Evolutionary conservation across 2,888 invertebrate genomes (phyloP).

Genomic region (Xestia rhomboidea): DNA sequence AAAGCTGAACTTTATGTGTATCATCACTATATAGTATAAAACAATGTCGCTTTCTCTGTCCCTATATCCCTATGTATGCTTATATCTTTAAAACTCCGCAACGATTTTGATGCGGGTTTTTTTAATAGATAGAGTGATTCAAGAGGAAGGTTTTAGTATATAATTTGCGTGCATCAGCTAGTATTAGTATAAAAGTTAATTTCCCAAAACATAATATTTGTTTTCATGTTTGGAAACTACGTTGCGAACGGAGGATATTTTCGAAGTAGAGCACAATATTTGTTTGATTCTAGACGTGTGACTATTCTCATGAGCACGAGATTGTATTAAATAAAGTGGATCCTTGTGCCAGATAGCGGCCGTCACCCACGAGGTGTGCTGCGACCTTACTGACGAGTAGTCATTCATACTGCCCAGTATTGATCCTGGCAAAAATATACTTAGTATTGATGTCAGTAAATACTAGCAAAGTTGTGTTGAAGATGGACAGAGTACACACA

Average conservation of each 20-base stretch:
- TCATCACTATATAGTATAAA: no score
- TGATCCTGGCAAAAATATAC: not conserved
- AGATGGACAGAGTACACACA: not conserved
- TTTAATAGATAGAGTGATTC: no score
- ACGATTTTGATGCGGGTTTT: no score
- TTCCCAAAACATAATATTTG: not conserved
- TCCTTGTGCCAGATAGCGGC: constrained; percentile 55
- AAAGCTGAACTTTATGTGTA: not conserved
- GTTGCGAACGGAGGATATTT: not conserved
- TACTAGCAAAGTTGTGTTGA: not conserved
- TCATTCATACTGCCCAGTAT: not conserved
- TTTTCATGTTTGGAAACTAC: not conserved
- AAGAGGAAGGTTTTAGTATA: no score
- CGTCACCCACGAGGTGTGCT: constrained; percentile 34
- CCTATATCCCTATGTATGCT: no score
- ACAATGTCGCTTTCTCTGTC: no score
- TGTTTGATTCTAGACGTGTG: not conserved
- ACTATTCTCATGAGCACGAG: constrained; percentile 11
- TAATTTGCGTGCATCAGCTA: no score
- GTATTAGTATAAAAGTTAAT: not conserved
- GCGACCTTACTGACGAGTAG: constrained; percentile 10
- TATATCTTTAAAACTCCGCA: no score
- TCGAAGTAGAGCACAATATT: constrained; percentile 10
- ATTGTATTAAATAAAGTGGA: constrained; percentile 24
- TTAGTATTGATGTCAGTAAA: not conserved